Percentiles rank a stretch among this genome's conserved stretches.
These are phyloP conservation scores for Myotis yumanensis DNA, from an alignment of 2,113 vertebrate genomes.

Conservation along the genomic window DNA sequence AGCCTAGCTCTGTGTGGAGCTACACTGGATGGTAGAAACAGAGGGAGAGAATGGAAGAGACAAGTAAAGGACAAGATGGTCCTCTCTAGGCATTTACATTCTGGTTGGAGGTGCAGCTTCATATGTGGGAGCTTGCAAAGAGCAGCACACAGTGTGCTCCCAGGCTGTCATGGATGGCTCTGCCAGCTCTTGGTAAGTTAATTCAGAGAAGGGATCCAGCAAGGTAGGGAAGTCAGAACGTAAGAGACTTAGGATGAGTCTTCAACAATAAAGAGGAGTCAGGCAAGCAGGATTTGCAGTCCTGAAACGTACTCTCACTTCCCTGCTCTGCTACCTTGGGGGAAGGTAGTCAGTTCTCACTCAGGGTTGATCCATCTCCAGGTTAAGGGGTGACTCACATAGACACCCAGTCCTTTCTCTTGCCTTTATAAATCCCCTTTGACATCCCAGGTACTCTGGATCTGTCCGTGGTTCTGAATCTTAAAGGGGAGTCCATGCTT, in stretches of 20 bases:
- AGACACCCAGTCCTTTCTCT: background rate
- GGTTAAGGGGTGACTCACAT: background rate
- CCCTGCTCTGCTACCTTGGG: background rate
- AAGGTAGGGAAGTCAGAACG: conserved; percentile 51
- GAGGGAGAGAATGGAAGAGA: background rate
- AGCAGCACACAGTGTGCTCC: background rate
- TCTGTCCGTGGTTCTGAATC: conserved; percentile 59
- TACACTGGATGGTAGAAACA: background rate
- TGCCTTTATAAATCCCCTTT: fast-evolving
- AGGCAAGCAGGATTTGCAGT: background rate
- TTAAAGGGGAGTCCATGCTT: background rate
- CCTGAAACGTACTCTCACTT: background rate
- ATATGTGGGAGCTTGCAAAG: background rate
- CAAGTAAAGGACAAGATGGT: background rate
- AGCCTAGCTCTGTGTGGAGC: background rate
- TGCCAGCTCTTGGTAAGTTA: conserved; percentile 54
- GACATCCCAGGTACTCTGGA: fast-evolving
- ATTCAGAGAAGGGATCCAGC: conserved; percentile 45
- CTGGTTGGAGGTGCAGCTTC: background rate
- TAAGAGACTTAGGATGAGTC: background rate
- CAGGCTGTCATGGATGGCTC: background rate
- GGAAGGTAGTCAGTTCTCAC: background rate
- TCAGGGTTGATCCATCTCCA: background rate
- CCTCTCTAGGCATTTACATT: background rate
- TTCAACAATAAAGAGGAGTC: conserved; percentile 15